Evolutionary conservation across 1,140 invertebrate species (phyloP).

Genomic region (Triops longicaudatus): DNA sequence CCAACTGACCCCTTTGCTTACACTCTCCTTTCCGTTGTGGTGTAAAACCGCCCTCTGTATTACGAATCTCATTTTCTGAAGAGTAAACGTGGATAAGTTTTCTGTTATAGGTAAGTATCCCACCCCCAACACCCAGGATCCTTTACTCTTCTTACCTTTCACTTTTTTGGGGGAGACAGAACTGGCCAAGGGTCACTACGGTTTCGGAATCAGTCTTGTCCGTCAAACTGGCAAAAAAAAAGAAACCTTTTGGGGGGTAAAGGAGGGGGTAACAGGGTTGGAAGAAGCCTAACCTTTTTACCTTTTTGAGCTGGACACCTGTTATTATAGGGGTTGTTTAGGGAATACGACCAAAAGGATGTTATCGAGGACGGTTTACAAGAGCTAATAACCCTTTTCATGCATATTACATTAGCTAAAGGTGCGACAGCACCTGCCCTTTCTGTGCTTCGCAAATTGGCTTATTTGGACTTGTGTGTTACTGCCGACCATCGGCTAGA

Average conservation of each 20-base stretch:
- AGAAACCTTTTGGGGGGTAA: not conserved
- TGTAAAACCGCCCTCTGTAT: not conserved
- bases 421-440: constrained; percentile 5
- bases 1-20: not conserved
- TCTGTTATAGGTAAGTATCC: not conserved
- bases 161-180: not conserved
- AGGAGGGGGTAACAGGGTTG: not conserved
- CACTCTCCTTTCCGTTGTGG: not conserved
- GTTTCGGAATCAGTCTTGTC: not conserved
- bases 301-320: not conserved
- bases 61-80: not conserved
- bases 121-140: too few species aligned
- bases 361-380: not conserved
- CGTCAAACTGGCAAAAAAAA: not conserved
- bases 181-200: not conserved
- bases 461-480: not conserved
- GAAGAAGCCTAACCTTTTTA: not conserved
- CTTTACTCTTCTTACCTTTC: not conserved
- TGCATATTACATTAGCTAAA: constrained; percentile 9
- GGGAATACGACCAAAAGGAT: not conserved
- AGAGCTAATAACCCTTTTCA: constrained; percentile 15
- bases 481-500: not conserved
- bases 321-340: constrained; percentile 1
- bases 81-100: not conserved
- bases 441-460: not conserved